Conservation (phyloP, 2,113 vertebrate genomes). For the Cephalopholis sonnerati region DNA sequence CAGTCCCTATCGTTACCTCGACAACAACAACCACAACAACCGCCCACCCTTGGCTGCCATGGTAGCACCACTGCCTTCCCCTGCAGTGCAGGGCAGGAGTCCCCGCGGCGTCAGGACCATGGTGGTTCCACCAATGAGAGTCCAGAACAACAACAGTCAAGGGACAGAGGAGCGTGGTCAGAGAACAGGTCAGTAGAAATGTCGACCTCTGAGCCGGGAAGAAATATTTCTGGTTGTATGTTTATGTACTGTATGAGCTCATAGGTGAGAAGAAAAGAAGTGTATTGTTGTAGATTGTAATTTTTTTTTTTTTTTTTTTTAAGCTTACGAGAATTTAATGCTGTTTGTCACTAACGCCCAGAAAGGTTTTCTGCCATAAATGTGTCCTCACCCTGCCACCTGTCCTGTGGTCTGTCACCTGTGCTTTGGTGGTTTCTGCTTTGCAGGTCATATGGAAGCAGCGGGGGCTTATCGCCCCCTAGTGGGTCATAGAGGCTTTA, state of each 20-base stretch:
- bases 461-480: slow-evolving; percentile 77
- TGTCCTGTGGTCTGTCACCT: slow-evolving; percentile 61
- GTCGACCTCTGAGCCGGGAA: not conserved
- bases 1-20: slow-evolving; percentile 90
- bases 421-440: slow-evolving; percentile 66
- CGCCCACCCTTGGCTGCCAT: slow-evolving; percentile 64
- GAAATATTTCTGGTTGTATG: not conserved
- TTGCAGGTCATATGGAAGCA: slow-evolving; percentile 79
- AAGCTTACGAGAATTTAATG: not conserved
- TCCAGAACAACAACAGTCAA: slow-evolving; percentile 86
- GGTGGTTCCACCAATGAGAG: slow-evolving; percentile 92
- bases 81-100: slow-evolving; percentile 81
- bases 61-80: slow-evolving; percentile 59
- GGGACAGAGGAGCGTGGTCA: slow-evolving; percentile 81
- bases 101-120: slow-evolving; percentile 89
- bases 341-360: not conserved
- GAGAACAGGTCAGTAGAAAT: slow-evolving; percentile 85
- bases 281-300: no score
- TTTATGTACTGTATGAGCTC: not conserved
- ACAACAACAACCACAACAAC: slow-evolving; percentile 85
- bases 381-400: slow-evolving; percentile 1
- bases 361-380: not conserved
- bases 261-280: not conserved
- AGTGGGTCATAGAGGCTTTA: slow-evolving; percentile 78
- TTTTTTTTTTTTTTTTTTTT: no score